phyloP scores from a whole-genome alignment of 2,797 vertebrate genomes.

The Atherinosoma microstoma region DNA sequence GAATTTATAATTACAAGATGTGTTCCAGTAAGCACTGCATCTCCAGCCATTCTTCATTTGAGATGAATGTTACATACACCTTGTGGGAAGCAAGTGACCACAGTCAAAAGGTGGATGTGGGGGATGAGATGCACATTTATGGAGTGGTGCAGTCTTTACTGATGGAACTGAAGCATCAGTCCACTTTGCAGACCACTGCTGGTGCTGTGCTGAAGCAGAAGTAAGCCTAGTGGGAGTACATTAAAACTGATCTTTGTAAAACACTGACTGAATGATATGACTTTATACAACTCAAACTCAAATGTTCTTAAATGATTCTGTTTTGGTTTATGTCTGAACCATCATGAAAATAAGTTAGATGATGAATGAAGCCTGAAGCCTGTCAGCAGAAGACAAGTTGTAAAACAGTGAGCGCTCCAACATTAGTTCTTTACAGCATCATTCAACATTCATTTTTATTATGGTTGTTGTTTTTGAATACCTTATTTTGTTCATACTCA shows the following conservation, averaged over 20 bases:
- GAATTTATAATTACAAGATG: neutral
- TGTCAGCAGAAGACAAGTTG: conserved; percentile 3
- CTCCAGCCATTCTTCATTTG: neutral
- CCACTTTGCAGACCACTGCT: neutral
- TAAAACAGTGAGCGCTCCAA: neutral
- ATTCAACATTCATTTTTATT: neutral
- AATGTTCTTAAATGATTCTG: neutral
- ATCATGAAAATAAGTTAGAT: neutral
- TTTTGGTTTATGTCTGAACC: neutral
- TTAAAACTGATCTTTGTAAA: neutral
- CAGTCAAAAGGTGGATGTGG: neutral
- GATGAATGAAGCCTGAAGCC: neutral
- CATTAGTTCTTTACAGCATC: conserved; percentile 1
- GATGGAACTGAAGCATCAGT: neutral
- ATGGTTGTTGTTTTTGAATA: neutral
- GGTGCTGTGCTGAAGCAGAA: neutral
- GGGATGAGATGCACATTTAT: neutral
- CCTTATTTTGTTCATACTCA: neutral
- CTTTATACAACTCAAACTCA: neutral
- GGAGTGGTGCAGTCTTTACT: neutral
- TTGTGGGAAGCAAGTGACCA: neutral
- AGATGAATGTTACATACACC: neutral
- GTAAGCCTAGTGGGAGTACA: neutral
- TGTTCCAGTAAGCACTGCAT: neutral
- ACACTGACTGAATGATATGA: neutral